Percentiles rank a stretch among this genome's conserved stretches.
These are phyloP conservation scores for Cremastinae sp. DNA, from an alignment of 2,888 invertebrate species.

Conservation along the genomic window DNA sequence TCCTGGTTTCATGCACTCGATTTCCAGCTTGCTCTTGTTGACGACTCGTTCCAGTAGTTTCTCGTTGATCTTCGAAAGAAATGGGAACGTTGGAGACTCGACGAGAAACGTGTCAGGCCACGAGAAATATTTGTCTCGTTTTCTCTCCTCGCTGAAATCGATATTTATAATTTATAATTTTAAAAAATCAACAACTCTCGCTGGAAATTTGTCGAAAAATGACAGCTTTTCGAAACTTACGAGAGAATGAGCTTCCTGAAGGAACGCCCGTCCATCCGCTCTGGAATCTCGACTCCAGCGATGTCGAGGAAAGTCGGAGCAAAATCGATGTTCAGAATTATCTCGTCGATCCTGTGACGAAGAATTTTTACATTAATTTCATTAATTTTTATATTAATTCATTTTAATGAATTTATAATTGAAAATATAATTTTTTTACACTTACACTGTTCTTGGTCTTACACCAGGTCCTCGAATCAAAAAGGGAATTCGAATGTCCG, in stretches of 20 bases:
- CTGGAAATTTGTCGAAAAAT: too few relatives aligned
- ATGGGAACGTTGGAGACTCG: too few relatives aligned
- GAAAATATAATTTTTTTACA: constrained; percentile 49
- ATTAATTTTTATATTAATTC: too few relatives aligned
- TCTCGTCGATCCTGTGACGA: constrained; percentile 92
- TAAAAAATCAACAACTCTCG: too few relatives aligned
- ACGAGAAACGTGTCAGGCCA: constrained; percentile 97
- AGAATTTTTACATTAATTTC: too few relatives aligned
- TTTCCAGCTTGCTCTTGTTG: too few relatives aligned
- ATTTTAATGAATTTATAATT: too few relatives aligned
- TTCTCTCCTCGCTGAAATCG: constrained; percentile 70
- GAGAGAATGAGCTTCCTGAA: constrained; percentile 89
- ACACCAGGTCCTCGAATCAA: constrained; percentile 96
- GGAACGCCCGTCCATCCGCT: constrained; percentile 97
- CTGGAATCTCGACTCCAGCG: constrained; percentile 93
- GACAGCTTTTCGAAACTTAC: constrained; percentile 75
- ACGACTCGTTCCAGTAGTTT: too few relatives aligned
- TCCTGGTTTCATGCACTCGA: too few relatives aligned
- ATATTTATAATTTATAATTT: too few relatives aligned
- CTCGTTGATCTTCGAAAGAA: too few relatives aligned
- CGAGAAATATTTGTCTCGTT: constrained; percentile 84
- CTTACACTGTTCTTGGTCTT: constrained; percentile 91
- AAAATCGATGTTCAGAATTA: constrained; percentile 96
- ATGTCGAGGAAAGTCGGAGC: constrained; percentile 98
- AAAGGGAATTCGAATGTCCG: constrained; percentile 97